Conservation (phyloP, 2,888 invertebrate genomes). For the Mantis religiosa region DNA sequence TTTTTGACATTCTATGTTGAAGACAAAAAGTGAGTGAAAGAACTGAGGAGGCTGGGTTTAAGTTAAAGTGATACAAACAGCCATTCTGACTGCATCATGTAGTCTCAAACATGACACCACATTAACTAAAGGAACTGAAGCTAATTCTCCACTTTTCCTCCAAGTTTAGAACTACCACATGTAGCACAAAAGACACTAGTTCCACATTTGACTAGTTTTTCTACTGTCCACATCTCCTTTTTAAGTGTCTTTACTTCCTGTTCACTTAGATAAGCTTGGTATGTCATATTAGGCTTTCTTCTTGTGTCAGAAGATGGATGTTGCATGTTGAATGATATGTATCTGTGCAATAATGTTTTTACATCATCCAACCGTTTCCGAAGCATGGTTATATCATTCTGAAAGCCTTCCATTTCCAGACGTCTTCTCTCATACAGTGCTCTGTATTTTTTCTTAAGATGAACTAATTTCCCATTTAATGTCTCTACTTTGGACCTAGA, state of each 20-base stretch:
- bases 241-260: not conserved
- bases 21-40: no score
- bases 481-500: not conserved
- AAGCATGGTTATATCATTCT: not conserved
- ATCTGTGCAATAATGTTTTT: not conserved
- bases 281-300: not conserved
- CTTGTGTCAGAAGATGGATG: not conserved
- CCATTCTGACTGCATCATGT: no score
- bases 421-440: not conserved
- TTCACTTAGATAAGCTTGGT: not conserved
- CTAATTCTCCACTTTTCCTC: no score
- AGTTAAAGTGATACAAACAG: no score
- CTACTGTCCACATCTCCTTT: not conserved
- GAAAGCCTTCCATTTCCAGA: not conserved
- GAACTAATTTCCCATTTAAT: not conserved
- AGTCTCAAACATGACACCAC: no score
- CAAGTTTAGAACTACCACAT: no score
- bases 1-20: no score
- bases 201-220: not conserved
- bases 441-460: not conserved
- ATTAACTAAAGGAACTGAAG: no score
- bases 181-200: no score
- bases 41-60: no score
- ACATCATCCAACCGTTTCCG: not conserved
- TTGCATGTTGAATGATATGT: not conserved